Conservation (phyloP, 1,140 invertebrate genomes). For the Brachionus sp. region DNA sequence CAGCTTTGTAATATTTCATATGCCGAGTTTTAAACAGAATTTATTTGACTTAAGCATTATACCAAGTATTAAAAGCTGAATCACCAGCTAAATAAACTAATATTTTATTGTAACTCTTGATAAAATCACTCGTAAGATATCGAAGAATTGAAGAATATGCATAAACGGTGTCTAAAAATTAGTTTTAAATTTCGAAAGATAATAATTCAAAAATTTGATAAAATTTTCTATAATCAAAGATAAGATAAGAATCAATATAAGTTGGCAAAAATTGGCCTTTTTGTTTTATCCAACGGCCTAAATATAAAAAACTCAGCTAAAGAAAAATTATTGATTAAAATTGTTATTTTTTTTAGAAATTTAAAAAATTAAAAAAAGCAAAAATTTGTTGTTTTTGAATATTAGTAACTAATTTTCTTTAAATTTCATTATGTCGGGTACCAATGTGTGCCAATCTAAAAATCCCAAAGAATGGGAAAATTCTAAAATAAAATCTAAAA, state of each 20-base stretch:
- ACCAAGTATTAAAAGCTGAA: background rate
- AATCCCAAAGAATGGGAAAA: slow-evolving; percentile 4
- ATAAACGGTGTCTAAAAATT: background rate
- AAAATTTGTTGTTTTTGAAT: background rate
- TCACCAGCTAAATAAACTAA: slow-evolving; percentile 3
- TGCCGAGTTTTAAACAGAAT: background rate
- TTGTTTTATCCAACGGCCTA: background rate
- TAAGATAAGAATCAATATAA: slow-evolving; percentile 5
- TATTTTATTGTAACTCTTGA: background rate
- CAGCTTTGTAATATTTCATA: background rate
- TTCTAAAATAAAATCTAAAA: slow-evolving; percentile 38
- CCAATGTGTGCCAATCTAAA: background rate
- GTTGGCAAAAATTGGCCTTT: background rate
- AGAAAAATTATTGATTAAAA: background rate
- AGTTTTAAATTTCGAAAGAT: background rate
- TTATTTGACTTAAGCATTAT: background rate
- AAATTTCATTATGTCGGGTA: background rate
- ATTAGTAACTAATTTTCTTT: background rate
- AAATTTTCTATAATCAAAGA: background rate
- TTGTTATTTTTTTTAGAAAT: background rate
- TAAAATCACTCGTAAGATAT: slow-evolving; percentile 9
- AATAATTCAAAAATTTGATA: background rate
- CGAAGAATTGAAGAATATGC: background rate
- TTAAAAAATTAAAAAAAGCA: background rate
- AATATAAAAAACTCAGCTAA: background rate